A percentile compares a stretch with the other conserved stretches of the same genome.
Conservation (phyloP, 2,113 vertebrate species). For the Apistogramma diplotaenia region DNA sequence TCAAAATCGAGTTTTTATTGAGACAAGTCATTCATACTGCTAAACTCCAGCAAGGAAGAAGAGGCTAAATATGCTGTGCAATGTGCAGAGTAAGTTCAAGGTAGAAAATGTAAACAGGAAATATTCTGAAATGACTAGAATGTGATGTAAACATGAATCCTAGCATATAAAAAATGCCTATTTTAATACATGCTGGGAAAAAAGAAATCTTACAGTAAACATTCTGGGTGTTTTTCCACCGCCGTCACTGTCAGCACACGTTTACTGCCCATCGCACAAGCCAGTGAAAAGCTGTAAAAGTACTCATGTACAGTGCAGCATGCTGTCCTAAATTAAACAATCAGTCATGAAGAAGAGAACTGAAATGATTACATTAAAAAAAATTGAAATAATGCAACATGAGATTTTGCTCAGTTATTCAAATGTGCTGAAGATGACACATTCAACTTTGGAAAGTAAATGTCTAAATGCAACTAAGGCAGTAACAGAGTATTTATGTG, state of each 20-base stretch:
- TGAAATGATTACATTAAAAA: not conserved
- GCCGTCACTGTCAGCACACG: not conserved
- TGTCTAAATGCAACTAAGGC: not conserved
- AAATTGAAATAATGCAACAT: not conserved
- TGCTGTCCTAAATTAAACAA: not conserved
- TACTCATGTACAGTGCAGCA: not conserved
- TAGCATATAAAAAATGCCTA: not conserved
- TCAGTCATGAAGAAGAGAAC: not conserved
- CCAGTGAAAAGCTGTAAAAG: not conserved
- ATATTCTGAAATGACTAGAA: not conserved
- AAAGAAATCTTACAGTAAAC: not conserved
- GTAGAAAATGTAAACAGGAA: not conserved
- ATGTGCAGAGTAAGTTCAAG: not conserved
- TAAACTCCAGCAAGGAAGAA: not conserved
- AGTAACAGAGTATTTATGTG: not conserved
- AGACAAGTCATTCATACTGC: not conserved
- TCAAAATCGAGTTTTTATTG: not conserved
- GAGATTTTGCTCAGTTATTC: not conserved
- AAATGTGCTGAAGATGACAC: not conserved
- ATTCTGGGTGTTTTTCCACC: not conserved
- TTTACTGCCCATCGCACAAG: not conserved
- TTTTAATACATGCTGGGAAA: not conserved
- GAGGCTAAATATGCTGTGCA: not conserved
- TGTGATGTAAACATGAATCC: not conserved
- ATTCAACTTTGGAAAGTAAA: not conserved